Conservation (phyloP, 1,140 invertebrate species). For the Berghia stephanieae region DNA sequence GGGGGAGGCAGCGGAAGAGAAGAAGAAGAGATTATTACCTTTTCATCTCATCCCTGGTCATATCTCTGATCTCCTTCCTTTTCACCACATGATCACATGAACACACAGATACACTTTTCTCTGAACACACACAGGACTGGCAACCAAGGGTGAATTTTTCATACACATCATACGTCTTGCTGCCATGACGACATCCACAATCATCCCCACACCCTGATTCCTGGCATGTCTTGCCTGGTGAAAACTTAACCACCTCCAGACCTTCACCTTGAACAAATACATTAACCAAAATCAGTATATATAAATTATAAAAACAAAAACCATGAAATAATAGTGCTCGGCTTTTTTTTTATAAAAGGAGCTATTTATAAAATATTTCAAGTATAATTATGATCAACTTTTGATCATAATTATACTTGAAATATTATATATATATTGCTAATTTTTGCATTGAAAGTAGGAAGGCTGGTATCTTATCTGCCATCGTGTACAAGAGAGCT, state of each 20-base stretch:
- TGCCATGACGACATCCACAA: conserved; percentile 50
- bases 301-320: too few relatives aligned
- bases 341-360: too few relatives aligned
- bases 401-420: too few relatives aligned
- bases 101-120: conserved; percentile 38
- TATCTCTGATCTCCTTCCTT: conserved; percentile 53
- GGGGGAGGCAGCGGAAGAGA: neutral
- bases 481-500: too few relatives aligned
- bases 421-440: too few relatives aligned
- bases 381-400: too few relatives aligned
- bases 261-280: conserved; percentile 10
- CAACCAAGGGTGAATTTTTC: conserved; percentile 49
- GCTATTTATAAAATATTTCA: too few relatives aligned
- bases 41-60: conserved; percentile 45
- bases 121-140: conserved; percentile 47
- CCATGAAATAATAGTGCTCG: too few relatives aligned
- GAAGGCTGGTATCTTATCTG: too few relatives aligned
- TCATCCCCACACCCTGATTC: conserved; percentile 41
- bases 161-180: conserved; percentile 43
- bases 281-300: too few relatives aligned
- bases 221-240: conserved; percentile 45
- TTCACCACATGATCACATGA: conserved; percentile 34
- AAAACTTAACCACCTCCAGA: conserved; percentile 44
- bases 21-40: neutral
- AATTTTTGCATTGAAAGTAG: too few relatives aligned